Conservation (phyloP, 2,888 invertebrate genomes). For the Leistus spinibarbis region DNA sequence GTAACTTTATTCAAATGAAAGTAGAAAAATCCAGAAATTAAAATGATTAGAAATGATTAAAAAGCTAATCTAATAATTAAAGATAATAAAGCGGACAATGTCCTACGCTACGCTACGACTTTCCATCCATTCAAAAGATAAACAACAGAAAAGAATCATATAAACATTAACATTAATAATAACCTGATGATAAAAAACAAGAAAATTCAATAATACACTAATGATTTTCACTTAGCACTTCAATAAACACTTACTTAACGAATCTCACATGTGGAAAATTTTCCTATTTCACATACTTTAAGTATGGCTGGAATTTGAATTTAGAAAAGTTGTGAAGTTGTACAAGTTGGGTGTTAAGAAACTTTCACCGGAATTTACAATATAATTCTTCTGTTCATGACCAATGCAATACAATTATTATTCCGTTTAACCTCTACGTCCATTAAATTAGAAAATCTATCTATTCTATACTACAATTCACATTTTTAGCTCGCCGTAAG, state of each 20-base stretch:
- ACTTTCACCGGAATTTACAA: slow-evolving; percentile 2
- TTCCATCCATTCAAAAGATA: too few relatives aligned
- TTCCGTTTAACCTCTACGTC: neutral
- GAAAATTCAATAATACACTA: neutral
- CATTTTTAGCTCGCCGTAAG: too few relatives aligned
- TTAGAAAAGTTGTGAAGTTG: neutral
- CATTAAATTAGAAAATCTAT: neutral
- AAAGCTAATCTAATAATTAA: too few relatives aligned
- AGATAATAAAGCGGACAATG: too few relatives aligned
- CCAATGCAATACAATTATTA: neutral
- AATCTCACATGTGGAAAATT: neutral
- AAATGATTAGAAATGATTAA: too few relatives aligned
- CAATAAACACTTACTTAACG: neutral
- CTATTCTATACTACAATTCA: neutral
- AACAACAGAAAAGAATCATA: too few relatives aligned
- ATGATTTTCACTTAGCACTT: neutral
- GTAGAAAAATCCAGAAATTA: too few relatives aligned
- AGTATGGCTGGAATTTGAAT: neutral
- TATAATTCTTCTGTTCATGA: neutral
- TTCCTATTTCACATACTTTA: neutral
- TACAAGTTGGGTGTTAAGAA: neutral
- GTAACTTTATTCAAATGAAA: too few relatives aligned
- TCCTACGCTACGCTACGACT: too few relatives aligned
- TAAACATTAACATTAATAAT: too few relatives aligned
- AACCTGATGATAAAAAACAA: too few relatives aligned